Conservation (phyloP, 1,140 invertebrate species). For the Homalodisca vitripennis region DNA sequence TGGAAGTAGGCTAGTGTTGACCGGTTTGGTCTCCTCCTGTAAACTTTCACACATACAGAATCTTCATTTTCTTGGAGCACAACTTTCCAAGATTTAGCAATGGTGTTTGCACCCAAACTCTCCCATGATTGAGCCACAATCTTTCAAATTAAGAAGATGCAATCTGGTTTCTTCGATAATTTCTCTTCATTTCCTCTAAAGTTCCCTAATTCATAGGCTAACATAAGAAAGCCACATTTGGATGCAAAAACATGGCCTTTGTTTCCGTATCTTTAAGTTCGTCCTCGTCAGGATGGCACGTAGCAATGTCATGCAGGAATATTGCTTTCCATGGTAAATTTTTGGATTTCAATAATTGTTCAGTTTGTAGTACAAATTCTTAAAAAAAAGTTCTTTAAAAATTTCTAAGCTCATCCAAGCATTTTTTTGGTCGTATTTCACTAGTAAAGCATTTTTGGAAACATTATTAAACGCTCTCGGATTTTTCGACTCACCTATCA, state of each 20-base stretch:
- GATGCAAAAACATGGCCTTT: conserved; percentile 36
- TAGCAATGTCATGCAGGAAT: conserved; percentile 47
- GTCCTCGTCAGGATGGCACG: conserved; percentile 38
- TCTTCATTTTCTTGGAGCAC: neutral
- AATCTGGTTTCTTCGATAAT: conserved; percentile 10
- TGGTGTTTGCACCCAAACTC: neutral
- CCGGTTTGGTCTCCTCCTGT: neutral
- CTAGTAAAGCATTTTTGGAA: conserved; percentile 39
- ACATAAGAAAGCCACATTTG: conserved; percentile 33
- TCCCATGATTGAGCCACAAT: neutral
- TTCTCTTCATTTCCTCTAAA: conserved; percentile 32
- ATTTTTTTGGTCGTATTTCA: conserved; percentile 44
- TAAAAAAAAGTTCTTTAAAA: conserved; percentile 46
- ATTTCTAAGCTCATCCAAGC: conserved; percentile 45
- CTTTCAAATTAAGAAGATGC: neutral
- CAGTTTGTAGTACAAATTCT: conserved; percentile 33
- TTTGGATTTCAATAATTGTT: conserved; percentile 40
- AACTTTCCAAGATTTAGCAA: neutral
- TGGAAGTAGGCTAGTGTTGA: conserved; percentile 1
- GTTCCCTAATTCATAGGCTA: conserved; percentile 34
- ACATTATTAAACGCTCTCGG: conserved; percentile 42
- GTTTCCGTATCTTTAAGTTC: conserved; percentile 31
- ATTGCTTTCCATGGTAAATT: conserved; percentile 46
- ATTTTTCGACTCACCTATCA: conserved; percentile 44
- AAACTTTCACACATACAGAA: neutral